Conservation (phyloP, 2,888 invertebrate genomes). For the Hydriomena furcata region DNA sequence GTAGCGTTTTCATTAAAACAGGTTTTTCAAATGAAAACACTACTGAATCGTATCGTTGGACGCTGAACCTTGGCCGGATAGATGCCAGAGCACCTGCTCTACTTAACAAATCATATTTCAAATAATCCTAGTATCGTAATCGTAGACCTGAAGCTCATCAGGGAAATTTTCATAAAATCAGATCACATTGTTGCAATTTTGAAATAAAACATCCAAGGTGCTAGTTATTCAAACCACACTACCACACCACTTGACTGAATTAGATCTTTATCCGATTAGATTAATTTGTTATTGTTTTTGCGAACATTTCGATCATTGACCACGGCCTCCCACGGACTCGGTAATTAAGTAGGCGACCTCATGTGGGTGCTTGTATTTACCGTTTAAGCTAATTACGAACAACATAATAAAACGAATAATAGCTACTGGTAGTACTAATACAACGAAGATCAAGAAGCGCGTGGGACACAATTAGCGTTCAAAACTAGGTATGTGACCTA, state of each 20-base stretch:
- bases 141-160: no score
- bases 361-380: constrained; percentile 43
- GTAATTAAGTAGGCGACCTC: constrained; percentile 51
- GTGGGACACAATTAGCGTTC: neutral
- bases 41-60: no score
- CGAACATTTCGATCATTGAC: constrained; percentile 56
- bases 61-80: no score
- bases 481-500: no score
- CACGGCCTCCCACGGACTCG: constrained; percentile 58
- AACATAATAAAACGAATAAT: neutral
- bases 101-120: no score
- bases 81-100: no score
- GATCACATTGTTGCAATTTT: no score
- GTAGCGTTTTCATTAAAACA: no score
- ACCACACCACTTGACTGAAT: constrained; percentile 15
- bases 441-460: no score
- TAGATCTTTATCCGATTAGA: constrained; percentile 33
- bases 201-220: no score
- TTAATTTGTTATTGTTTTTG: constrained; percentile 63
- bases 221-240: constrained; percentile 3
- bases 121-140: no score
- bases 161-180: no score
- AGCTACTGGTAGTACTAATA: neutral
- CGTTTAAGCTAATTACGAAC: constrained; percentile 9
- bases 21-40: neutral